Conservation (phyloP, 2,797 vertebrate genomes). For the Lepus townsendii region DNA sequence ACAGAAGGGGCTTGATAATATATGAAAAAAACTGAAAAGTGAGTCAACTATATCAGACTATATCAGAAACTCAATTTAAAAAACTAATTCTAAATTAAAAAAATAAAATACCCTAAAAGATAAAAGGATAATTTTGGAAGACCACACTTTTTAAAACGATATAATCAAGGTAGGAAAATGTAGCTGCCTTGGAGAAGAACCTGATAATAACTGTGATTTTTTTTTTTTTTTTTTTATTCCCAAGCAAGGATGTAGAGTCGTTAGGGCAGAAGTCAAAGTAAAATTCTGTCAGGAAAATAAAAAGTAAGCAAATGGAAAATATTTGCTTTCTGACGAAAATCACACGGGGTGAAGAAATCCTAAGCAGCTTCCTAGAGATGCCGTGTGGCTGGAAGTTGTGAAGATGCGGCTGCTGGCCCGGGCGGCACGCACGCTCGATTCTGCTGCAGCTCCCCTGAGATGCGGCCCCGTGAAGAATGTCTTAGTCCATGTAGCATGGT, state of each 20-base stretch:
- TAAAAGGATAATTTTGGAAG: background rate
- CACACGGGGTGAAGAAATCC: background rate
- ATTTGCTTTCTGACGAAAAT: background rate
- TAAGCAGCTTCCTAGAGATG: background rate
- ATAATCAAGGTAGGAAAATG: background rate
- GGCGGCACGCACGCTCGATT: too few species aligned
- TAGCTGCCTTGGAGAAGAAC: background rate
- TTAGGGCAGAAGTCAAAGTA: background rate
- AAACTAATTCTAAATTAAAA: too few species aligned
- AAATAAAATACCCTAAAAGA: too few species aligned
- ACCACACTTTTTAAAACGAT: background rate
- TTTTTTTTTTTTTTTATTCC: background rate
- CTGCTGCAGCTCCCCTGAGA: accelerated
- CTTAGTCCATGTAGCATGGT: background rate
- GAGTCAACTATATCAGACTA: too few species aligned
- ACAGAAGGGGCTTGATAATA: too few species aligned
- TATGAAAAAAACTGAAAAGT: too few species aligned
- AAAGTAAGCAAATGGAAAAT: background rate
- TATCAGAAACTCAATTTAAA: too few species aligned
- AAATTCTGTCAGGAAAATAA: background rate
- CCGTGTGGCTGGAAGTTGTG: background rate
- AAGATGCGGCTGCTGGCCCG: background rate
- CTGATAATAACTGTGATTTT: background rate
- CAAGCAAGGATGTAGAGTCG: background rate
- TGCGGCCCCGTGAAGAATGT: background rate